Conservation (phyloP, 2,888 invertebrate genomes). For the Apotomis turbidana region DNA sequence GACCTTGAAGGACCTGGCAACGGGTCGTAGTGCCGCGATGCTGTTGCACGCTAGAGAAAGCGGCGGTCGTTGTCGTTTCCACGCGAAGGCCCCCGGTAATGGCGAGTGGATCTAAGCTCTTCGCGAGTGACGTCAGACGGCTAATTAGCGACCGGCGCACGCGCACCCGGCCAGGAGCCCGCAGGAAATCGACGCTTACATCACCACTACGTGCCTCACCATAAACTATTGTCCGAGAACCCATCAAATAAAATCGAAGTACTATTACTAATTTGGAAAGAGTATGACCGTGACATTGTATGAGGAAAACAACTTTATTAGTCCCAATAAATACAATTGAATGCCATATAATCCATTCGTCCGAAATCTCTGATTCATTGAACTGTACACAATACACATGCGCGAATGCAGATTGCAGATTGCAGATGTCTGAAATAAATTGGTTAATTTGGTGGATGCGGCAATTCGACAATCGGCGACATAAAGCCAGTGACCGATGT, state of each 20-base stretch:
- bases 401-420: constrained; percentile 14
- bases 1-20: constrained; percentile 60
- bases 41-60: constrained; percentile 71
- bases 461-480: constrained; percentile 15
- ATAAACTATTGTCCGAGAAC: constrained; percentile 59
- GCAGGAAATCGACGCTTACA: constrained; percentile 79
- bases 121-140: constrained; percentile 74
- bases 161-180: constrained; percentile 62
- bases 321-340: background rate
- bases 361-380: constrained; percentile 3
- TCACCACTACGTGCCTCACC: constrained; percentile 69
- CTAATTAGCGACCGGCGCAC: constrained; percentile 75
- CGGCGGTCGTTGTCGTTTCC: constrained; percentile 82
- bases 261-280: constrained; percentile 11
- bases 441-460: constrained; percentile 22
- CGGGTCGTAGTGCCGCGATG: constrained; percentile 53
- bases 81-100: constrained; percentile 78
- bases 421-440: constrained; percentile 28
- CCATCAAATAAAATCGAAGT: constrained; percentile 29
- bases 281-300: constrained; percentile 9
- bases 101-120: constrained; percentile 65
- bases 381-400: background rate
- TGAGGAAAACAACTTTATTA: constrained; percentile 14
- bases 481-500: constrained; percentile 25
- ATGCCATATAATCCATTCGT: background rate